Evolutionary conservation across 2,888 invertebrate species (phyloP), one percentile per base, ranked within the genome.

Genomic region (Synergus japonicus): DNA sequence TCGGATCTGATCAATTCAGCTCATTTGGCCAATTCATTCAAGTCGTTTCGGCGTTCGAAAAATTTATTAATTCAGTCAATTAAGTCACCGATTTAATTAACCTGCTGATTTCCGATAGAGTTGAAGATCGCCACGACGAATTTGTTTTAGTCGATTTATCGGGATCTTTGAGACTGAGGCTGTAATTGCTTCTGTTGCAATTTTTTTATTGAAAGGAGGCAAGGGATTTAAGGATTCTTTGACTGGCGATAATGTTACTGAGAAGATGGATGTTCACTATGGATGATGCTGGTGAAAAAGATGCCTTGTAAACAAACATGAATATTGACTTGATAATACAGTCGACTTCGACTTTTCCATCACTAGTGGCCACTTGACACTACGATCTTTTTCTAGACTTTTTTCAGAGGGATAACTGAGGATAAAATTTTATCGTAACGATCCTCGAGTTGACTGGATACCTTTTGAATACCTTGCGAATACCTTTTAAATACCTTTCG

Each of bases 1-100:
- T 69, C 69, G 69, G 49, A 69, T 69, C 49, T 69, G 49, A 69
- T 69, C 69, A 69, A 54, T 69, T 69, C 69, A 69, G 69, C 49
- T 69, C 49, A 54, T 69, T 54, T 69, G 46, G 69, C 29, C 49
- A n/a, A 29, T 22, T 69, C 69, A 69, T 69, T 69, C 37, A 29
- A 54, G 69, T 69, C 29, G 12, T 49, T 69, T 69, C 49, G 49
- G 49, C 69, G 69, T 60, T 60, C 8, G 22, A n/a, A 60, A 22
- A 60, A 60, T 60, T 10, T 60, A 60, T 60, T 22, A 58, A 60
- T 22, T 60, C 22, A n/a, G 60, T 18, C 22, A 58, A 22, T 22
- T 8, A 60, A 60, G 60, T 73, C 73, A 37, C 54, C 54, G 73
- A 22, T 69, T 69, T 69, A 69, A 49, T 69, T 69, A 69, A 49